Evolutionary conservation across 2,888 invertebrate species (phyloP).

Genomic region (Vesta saturnalis): DNA sequence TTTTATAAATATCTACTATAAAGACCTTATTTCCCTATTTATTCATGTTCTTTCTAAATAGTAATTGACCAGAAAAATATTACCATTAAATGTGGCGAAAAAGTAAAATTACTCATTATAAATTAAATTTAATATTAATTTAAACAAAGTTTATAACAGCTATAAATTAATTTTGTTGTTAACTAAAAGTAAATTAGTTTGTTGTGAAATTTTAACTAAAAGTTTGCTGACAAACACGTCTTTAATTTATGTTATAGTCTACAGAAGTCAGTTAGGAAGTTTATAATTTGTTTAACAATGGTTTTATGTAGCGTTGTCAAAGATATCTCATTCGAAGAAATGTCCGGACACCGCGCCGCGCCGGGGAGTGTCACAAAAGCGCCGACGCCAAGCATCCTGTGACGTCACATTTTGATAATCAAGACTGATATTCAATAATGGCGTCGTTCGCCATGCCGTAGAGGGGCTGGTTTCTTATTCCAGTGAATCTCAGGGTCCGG

Average conservation of each 20-base stretch:
- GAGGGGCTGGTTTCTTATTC: constrained; percentile 47
- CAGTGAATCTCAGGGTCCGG: constrained; percentile 59
- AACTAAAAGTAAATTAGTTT: constrained; percentile 4
- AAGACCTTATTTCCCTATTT: no score
- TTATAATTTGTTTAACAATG: constrained; percentile 22
- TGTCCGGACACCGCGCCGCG: constrained; percentile 27
- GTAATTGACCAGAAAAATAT: no score
- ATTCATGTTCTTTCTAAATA: no score
- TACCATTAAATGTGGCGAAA: no score
- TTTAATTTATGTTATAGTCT: constrained; percentile 16
- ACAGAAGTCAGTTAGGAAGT: constrained; percentile 21
- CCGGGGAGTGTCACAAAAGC: constrained; percentile 58
- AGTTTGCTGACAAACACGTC: background rate
- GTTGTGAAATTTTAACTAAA: background rate
- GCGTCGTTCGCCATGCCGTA: constrained; percentile 55
- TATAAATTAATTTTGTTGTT: background rate
- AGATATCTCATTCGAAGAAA: constrained; percentile 25
- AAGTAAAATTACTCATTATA: background rate
- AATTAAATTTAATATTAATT: constrained; percentile 1
- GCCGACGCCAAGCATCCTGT: constrained; percentile 60
- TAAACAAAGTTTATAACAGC: background rate
- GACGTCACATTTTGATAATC: constrained; percentile 62
- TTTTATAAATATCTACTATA: background rate
- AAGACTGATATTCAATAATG: constrained; percentile 65
- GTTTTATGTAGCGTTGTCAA: constrained; percentile 15